Evolutionary conservation across 2,797 vertebrate species (phyloP), one percentile per base, ranked within the genome.

Genomic region (Ptychobarbus kaznakovi): DNA sequence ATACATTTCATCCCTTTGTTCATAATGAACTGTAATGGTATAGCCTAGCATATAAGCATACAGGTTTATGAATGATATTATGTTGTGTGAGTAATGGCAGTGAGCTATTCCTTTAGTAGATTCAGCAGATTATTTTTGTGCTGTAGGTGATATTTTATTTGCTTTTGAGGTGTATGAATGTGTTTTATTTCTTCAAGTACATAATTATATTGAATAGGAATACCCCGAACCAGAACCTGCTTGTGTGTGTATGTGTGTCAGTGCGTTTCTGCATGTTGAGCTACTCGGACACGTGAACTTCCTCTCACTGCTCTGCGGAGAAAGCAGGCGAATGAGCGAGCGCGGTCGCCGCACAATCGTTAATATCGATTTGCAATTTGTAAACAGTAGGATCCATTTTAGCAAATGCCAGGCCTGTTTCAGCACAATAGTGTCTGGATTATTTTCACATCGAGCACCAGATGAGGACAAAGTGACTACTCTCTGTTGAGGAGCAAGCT

Each of bases 311-410:
- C 73, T 66, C 61, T 83, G 77, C 28, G 58, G 80, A 81, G 78
- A 61, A 87, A 93, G 90, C 91, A 93, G 65, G 66, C 2, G 73
- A 66, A 61, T 76, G 61, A 83, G 42, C 11, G 68, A 80, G 73
- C 72, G 78, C 16, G 83, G 58, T 86, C 32, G 44, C 42, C 88
- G 80, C 81, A 81, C 75, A 72, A 92, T 91, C 88, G 76, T 91
- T 92, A 89, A 73, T 88, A 94, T 93, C 76, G 93, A 95, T 93
- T 93, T 90, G 86, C 90, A 91, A 92, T 92, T 92, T 92, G 88
- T 90, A 90, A 90, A 90, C 90, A 90, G 89, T 6, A 10, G 89
- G 92, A 73, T 74, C 63, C 85, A 90, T 93, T 92, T 93, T 90
- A 91, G 89, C 88, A 91, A 90, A 92, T 92, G 82, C 83, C 83